These are phyloP conservation scores for Glaucopsyche alexis DNA, from an alignment of 2,888 invertebrate genomes.

Conservation along the genomic window DNA sequence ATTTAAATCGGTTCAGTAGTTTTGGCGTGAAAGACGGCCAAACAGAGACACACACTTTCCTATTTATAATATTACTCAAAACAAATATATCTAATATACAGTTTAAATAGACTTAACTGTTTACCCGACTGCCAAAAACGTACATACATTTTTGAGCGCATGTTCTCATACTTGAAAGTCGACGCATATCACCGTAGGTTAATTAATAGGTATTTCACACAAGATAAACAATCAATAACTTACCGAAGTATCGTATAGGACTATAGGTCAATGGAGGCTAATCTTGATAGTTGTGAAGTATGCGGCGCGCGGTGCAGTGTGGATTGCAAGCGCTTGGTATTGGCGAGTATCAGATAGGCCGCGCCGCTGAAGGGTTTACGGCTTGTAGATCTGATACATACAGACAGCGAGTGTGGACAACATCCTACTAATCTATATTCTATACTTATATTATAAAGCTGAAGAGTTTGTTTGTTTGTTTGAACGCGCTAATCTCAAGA, in stretches of 20 bases:
- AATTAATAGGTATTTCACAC: constrained; percentile 13
- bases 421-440: too few relatives aligned
- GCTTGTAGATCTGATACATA: not conserved
- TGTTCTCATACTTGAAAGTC: too few relatives aligned
- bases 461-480: too few relatives aligned
- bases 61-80: too few relatives aligned
- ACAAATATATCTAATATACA: too few relatives aligned
- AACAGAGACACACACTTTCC: too few relatives aligned
- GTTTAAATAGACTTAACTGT: too few relatives aligned
- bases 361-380: constrained; percentile 21
- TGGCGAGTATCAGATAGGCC: constrained; percentile 24
- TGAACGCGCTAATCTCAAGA: too few relatives aligned
- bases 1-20: too few relatives aligned
- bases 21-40: too few relatives aligned
- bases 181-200: not conserved
- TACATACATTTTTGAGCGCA: too few relatives aligned
- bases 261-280: constrained; percentile 12
- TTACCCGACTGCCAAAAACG: too few relatives aligned
- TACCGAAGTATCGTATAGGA: not conserved
- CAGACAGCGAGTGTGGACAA: not conserved
- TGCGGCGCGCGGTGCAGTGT: not conserved
- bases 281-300: constrained; percentile 10
- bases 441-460: not conserved
- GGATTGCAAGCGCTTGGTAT: constrained; percentile 11
- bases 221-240: constrained; percentile 14